These are phyloP conservation scores for Nymphalis polychloros DNA, from an alignment of 2,888 invertebrate species.

Conservation along the genomic window DNA sequence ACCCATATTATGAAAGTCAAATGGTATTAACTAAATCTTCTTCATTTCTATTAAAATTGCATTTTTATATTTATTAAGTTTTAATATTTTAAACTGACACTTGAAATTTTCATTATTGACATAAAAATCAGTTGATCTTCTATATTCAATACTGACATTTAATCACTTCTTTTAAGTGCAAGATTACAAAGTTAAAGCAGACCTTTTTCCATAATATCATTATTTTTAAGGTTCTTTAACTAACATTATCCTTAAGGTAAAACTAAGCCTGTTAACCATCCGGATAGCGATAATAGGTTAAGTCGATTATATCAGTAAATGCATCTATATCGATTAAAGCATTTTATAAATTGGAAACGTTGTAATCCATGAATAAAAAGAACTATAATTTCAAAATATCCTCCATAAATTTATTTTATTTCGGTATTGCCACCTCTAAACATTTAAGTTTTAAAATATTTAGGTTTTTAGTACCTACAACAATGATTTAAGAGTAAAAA, in stretches of 20 bases:
- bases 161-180: constrained; percentile 35
- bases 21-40: constrained; percentile 24
- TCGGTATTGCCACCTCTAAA: no score
- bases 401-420: no score
- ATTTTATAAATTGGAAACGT: no score
- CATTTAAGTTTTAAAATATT: no score
- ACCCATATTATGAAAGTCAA: constrained; percentile 61
- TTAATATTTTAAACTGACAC: constrained; percentile 47
- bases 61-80: constrained; percentile 47
- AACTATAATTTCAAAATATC: no score
- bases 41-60: constrained; percentile 37
- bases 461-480: no score
- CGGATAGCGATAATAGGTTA: no score
- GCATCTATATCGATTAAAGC: not conserved
- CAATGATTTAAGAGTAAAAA: no score
- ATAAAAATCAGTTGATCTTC: constrained; percentile 53
- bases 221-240: not conserved
- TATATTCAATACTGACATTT: constrained; percentile 66
- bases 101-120: constrained; percentile 56
- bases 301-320: no score
- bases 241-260: no score
- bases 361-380: no score
- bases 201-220: not conserved
- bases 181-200: not conserved
- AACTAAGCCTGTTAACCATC: no score